Base-by-base conservation (phyloP, 2,888 invertebrate species). In the Chouioia cunea region DNA sequence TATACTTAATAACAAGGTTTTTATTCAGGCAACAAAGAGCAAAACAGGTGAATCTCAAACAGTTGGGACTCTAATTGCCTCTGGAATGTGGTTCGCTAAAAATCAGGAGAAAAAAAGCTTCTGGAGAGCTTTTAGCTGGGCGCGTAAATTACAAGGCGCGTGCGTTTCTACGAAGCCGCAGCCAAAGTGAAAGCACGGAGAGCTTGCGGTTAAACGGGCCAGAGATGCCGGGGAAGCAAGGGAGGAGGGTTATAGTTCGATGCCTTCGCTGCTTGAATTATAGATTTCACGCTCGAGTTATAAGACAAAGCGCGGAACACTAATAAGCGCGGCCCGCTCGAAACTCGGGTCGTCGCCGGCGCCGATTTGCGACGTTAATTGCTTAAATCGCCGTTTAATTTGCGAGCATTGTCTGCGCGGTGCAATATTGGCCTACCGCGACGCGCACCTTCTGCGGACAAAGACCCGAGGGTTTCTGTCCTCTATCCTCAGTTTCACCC, bases 121-220 rank as follows among this genome's bases (percentile, higher is more conserved):
- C 27, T 74, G 73, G 75, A 77, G 77, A 75, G 76, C 78, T 77
- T 80, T 81, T 80, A 81, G 76, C 75, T 77, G 76, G 76, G 79
- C 78, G 80, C 79, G 73, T 78, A 79, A 71, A 71, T 71, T 71
- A 71, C 52, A 71, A 23, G 58, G 62, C 50, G 53, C 47, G 44
- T 62, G 44, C 63, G 46, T 36, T 47, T 23, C 18, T 60, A 47
- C 47, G 6, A 43, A 58, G 58, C 22, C 15, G 43, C 16, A 16
- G 53, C n/a, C 20, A 16, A 50, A 18, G n/a, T 8, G 52, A 52
- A n/a, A 53, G 63, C 63, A 53, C 44, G 63, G 43, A 50, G 16
- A 12, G 53, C 18, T 16, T 50, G 36, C 48, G 43, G 20, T 46
- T 46, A 43, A 18, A 18, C 12, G 46, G 27, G 27, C 27, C 27